Evolutionary conservation across 2,113 vertebrate genomes (phyloP).

Genomic region (Agapornis roseicollis): DNA sequence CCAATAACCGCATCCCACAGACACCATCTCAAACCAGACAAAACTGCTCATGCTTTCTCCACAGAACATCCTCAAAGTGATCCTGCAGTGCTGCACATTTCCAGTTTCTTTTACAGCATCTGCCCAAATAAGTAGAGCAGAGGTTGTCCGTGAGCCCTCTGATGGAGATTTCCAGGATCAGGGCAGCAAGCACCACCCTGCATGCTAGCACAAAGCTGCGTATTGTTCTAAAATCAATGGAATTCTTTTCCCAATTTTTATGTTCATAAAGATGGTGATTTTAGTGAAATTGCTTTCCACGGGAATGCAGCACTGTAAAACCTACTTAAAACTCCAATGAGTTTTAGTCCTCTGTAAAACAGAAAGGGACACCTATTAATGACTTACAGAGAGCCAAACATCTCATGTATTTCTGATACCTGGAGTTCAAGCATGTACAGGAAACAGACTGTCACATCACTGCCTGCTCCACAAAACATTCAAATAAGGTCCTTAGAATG

Average conservation of each 20-base stretch:
- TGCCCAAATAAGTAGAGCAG: not conserved
- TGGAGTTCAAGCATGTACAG: not conserved
- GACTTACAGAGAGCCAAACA: rapidly evolving
- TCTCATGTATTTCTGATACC: not conserved
- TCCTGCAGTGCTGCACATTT: not conserved
- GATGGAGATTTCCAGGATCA: not conserved
- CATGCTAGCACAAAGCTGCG: not conserved
- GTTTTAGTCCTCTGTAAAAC: not conserved
- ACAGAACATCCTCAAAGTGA: not conserved
- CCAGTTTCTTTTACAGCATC: not conserved
- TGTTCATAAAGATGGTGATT: not conserved
- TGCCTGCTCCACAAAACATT: not conserved
- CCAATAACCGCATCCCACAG: not conserved
- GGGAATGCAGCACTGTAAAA: not conserved
- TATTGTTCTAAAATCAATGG: not conserved
- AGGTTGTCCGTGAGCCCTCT: not conserved
- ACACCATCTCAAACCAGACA: not conserved
- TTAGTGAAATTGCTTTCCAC: not conserved
- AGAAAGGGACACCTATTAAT: not conserved
- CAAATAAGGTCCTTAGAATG: not conserved
- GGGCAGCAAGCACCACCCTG: not conserved
- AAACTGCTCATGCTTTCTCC: too few species aligned
- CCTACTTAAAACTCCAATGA: not conserved
- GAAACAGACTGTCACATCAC: not conserved
- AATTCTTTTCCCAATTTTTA: not conserved